These are phyloP conservation scores for Urosaurus nigricauda DNA, from an alignment of 2,797 vertebrate species.

Conservation along the genomic window DNA sequence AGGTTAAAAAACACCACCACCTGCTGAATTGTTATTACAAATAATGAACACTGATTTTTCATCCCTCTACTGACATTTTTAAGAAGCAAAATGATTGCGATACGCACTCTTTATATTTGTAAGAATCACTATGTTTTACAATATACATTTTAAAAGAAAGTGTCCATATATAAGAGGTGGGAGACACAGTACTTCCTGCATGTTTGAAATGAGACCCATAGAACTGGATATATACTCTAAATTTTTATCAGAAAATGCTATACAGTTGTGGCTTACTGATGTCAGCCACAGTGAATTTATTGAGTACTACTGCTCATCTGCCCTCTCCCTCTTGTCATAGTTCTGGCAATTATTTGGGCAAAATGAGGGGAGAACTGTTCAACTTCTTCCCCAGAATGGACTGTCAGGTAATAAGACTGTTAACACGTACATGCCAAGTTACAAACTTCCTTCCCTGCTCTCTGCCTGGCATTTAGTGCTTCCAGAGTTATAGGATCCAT, in stretches of 20 bases:
- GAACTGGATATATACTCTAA: not conserved
- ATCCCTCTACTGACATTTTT: not conserved
- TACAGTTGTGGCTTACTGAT: not conserved
- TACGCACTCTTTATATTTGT: not conserved
- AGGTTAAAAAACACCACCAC: not conserved
- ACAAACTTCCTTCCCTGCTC: not conserved
- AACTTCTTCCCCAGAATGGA: not conserved
- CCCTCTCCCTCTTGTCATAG: not conserved
- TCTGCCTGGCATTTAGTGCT: not conserved
- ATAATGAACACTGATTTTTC: conserved; percentile 13
- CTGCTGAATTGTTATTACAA: not conserved
- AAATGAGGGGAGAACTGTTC: not conserved
- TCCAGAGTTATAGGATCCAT: not conserved
- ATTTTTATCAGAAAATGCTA: not conserved
- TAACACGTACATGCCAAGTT: not conserved
- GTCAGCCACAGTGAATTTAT: not conserved
- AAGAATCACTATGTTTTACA: too few relatives aligned
- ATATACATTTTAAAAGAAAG: not conserved
- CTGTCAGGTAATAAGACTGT: not conserved
- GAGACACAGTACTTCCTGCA: not conserved
- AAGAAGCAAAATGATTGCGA: not conserved
- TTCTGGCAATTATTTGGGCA: not conserved
- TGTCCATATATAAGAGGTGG: not conserved
- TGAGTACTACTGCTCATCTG: not conserved
- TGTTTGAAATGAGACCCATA: not conserved